Percentiles rank a stretch among this genome's conserved stretches.
phyloP scores from a whole-genome alignment of 1,140 invertebrate genomes.

The Diorhabda sublineata region DNA sequence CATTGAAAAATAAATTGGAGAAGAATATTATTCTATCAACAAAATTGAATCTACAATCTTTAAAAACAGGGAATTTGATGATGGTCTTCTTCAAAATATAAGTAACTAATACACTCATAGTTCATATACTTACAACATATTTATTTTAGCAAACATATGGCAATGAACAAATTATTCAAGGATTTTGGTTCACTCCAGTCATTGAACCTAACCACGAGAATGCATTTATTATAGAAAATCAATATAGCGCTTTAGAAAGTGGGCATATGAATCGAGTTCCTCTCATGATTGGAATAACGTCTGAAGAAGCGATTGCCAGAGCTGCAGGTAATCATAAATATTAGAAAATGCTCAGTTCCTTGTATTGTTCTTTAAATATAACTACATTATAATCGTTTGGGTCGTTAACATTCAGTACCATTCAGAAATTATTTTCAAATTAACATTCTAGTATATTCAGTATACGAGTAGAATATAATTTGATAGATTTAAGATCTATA shows the following conservation, averaged over 20 bases:
- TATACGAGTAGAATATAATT: no score
- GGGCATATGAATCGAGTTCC: constrained; percentile 24
- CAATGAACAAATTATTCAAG: constrained; percentile 8
- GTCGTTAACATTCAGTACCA: no score
- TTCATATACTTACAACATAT: neutral
- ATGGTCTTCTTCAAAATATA: neutral
- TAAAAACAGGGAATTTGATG: no score
- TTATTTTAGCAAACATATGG: constrained; percentile 3
- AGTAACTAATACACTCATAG: neutral
- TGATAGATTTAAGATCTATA: no score
- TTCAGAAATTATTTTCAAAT: no score
- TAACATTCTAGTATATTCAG: no score
- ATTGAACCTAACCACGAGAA: constrained; percentile 18
- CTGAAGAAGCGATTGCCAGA: constrained; percentile 17
- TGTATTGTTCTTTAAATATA: no score
- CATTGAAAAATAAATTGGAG: no score
- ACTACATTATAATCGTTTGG: no score
- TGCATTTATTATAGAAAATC: constrained; percentile 18
- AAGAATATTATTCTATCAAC: no score
- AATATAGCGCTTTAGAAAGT: constrained; percentile 19
- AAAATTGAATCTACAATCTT: no score
- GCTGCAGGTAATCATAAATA: neutral
- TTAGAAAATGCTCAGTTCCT: no score
- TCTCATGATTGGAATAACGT: constrained; percentile 22
- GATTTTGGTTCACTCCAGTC: constrained; percentile 19